phyloP scores from a whole-genome alignment of 2,113 vertebrate genomes.

The Salminus brasiliensis region DNA sequence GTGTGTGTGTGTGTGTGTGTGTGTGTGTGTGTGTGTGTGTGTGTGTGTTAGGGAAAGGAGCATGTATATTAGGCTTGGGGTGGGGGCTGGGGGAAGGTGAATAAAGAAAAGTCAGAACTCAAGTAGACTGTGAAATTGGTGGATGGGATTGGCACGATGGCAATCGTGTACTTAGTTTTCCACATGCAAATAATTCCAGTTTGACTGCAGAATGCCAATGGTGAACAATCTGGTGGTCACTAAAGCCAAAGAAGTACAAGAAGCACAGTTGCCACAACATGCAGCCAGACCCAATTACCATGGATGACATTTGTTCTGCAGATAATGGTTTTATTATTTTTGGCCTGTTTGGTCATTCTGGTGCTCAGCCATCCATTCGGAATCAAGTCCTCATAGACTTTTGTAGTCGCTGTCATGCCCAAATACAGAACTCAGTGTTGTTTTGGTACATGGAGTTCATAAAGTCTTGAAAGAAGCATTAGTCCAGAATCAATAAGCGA shows the following conservation, averaged over 20 bases:
- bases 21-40: constrained; percentile 20
- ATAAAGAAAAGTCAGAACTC: constrained; percentile 67
- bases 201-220: constrained; percentile 36
- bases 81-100: constrained; percentile 8
- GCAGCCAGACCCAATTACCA: constrained; percentile 52
- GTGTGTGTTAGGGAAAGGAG: neutral
- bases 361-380: neutral
- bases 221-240: neutral
- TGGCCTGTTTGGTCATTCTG: constrained; percentile 23
- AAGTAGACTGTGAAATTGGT: constrained; percentile 78
- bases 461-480: too few species aligned
- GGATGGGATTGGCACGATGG: constrained; percentile 60
- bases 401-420: too few species aligned
- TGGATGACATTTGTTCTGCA: constrained; percentile 49
- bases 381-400: too few species aligned
- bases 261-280: constrained; percentile 1
- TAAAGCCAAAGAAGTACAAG: neutral
- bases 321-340: neutral
- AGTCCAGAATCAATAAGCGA: too few species aligned
- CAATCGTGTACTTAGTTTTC: constrained; percentile 62
- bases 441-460: too few species aligned
- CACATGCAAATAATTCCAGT: constrained; percentile 60
- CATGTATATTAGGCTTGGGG: constrained; percentile 8
- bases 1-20: constrained; percentile 18
- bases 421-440: too few species aligned